A percentile compares a stretch with the other conserved stretches of the same genome.
Conservation (phyloP, 2,113 vertebrate species). For the Stomatorhinus ivindoensis region DNA sequence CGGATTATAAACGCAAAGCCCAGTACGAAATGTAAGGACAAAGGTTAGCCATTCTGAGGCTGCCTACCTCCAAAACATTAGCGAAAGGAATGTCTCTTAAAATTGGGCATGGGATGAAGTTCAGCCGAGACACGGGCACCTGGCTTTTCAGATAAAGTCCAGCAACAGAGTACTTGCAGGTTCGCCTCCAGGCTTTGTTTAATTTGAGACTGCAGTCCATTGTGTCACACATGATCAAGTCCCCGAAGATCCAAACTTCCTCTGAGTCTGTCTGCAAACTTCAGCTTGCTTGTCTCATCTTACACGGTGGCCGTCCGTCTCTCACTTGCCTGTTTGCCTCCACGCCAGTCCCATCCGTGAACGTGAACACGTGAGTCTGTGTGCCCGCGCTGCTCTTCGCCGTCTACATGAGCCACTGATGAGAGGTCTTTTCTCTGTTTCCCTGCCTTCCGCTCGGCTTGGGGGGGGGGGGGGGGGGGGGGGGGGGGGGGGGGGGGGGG, state of each 20-base stretch:
- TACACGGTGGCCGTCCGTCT: background rate
- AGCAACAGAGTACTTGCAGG: constrained; percentile 26
- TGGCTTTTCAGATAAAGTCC: constrained; percentile 37
- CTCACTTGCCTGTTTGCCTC: constrained; percentile 15
- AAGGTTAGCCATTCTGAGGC: background rate
- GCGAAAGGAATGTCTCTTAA: background rate
- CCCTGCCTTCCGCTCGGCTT: constrained; percentile 58
- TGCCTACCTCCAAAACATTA: background rate
- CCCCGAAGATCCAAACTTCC: constrained; percentile 53
- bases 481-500: too few relatives aligned
- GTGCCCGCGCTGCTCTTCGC: background rate
- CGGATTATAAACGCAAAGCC: background rate
- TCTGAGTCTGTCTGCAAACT: constrained; percentile 62
- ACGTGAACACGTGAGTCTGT: constrained; percentile 4
- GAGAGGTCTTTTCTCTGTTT: constrained; percentile 64
- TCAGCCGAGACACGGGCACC: constrained; percentile 27
- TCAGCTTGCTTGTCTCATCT: constrained; percentile 40
- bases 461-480: too few relatives aligned
- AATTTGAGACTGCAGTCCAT: constrained; percentile 26
- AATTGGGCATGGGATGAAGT: constrained; percentile 14
- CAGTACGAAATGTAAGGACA: background rate
- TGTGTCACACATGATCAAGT: constrained; percentile 20
- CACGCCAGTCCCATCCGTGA: constrained; percentile 14
- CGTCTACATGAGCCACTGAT: constrained; percentile 41
- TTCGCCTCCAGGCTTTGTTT: constrained; percentile 40